Percentiles rank a stretch among this genome's conserved stretches.
Conservation (phyloP, 2,797 vertebrate genomes). For the Huso huso region DNA sequence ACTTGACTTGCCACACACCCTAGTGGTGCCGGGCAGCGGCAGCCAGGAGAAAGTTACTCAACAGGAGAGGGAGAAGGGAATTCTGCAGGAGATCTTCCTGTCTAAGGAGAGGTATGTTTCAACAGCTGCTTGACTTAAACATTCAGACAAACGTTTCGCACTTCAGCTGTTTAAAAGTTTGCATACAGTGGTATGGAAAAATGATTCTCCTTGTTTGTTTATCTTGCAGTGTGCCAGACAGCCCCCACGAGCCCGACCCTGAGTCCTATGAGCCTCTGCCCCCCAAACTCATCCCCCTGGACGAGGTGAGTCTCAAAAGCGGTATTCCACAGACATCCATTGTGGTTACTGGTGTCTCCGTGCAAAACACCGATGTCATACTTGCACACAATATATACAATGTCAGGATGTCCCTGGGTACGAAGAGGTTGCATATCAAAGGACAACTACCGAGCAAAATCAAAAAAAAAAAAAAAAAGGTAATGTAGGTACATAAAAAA, state of each 20-base stretch:
- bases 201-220: neutral
- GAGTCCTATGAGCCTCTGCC: constrained; percentile 85
- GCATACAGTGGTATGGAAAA: neutral
- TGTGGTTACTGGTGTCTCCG: no score
- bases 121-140: neutral
- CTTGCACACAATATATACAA: no score
- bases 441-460: no score
- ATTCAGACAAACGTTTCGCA: no score
- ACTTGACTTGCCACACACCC: constrained; percentile 54
- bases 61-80: constrained; percentile 84
- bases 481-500: no score
- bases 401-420: no score
- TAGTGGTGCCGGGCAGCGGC: constrained; percentile 67
- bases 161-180: no score
- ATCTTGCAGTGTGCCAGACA: constrained; percentile 58
- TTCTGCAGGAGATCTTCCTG: constrained; percentile 89
- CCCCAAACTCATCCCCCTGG: constrained; percentile 80
- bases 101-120: constrained; percentile 77
- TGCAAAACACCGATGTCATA: no score
- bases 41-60: constrained; percentile 82
- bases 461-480: no score
- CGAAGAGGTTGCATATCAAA: no score
- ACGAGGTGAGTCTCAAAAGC: constrained; percentile 64
- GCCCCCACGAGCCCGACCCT: constrained; percentile 84
- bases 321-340: no score